Conservation (phyloP, 1,140 invertebrate species). For the Octopus bimaculoides region DNA sequence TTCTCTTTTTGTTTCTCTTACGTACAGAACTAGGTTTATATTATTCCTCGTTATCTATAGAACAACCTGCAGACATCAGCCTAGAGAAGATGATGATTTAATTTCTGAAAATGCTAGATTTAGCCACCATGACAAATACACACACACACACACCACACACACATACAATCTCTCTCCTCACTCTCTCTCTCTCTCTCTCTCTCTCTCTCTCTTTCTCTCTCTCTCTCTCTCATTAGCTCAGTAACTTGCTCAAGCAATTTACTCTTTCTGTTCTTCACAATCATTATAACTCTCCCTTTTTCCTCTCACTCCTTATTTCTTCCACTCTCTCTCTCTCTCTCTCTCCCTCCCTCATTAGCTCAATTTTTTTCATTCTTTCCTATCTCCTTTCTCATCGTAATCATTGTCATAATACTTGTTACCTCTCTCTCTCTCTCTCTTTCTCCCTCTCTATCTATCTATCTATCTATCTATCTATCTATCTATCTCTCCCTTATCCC, state of each 20-base stretch:
- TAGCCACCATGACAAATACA: too few species aligned
- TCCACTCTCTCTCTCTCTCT: neutral
- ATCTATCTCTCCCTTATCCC: neutral
- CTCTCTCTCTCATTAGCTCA: neutral
- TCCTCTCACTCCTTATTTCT: neutral
- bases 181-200: constrained; percentile 18
- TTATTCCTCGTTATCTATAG: too few species aligned
- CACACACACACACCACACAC: too few species aligned
- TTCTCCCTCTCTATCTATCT: neutral
- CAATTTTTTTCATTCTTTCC: too few species aligned
- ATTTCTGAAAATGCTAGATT: too few species aligned
- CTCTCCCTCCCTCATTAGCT: too few species aligned
- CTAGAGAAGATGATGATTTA: too few species aligned
- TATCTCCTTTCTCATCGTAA: too few species aligned
- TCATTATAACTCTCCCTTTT: neutral
- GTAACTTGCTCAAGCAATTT: neutral
- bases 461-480: too few species aligned
- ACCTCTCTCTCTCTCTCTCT: neutral
- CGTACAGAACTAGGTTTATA: too few species aligned
- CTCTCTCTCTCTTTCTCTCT: constrained; percentile 1
- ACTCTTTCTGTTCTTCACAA: neutral
- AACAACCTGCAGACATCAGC: too few species aligned
- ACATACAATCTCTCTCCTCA: neutral
- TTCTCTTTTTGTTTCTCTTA: too few species aligned
- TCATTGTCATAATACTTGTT: neutral